These are phyloP conservation scores for Apis florea DNA, from an alignment of 1,140 invertebrate species.

Conservation along the genomic window DNA sequence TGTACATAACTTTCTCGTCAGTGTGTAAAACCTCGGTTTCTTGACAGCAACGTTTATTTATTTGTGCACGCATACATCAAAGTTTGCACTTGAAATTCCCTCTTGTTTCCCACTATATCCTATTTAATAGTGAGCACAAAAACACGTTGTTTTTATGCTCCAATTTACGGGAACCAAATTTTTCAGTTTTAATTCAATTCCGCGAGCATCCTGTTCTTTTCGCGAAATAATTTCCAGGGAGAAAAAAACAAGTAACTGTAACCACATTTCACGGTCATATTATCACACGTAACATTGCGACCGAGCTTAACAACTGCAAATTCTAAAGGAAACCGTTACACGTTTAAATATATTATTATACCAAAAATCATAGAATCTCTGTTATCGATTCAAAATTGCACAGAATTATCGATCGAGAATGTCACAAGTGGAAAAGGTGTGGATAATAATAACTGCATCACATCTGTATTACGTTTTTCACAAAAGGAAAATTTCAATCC, in stretches of 20 bases:
- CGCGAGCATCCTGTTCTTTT: not conserved
- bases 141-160: not conserved
- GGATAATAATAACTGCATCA: too few species aligned
- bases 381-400: too few species aligned
- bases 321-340: too few species aligned
- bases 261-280: not conserved
- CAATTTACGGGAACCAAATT: not conserved
- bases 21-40: not conserved
- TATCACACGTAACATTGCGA: not conserved
- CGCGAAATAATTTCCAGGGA: not conserved
- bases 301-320: not conserved
- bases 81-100: not conserved
- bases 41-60: not conserved
- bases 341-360: too few species aligned
- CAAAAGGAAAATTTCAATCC: too few species aligned
- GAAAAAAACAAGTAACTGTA: not conserved
- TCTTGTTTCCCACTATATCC: not conserved
- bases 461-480: too few species aligned
- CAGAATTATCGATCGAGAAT: too few species aligned
- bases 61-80: not conserved
- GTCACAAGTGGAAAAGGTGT: too few species aligned
- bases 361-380: too few species aligned
- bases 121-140: not conserved
- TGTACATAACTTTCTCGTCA: not conserved
- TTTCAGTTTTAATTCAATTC: slow-evolving; percentile 16